Percentiles rank a stretch among this genome's conserved stretches.
Evolutionary conservation across 2,113 vertebrate genomes (phyloP).

Genomic region (Talpa occidentalis): DNA sequence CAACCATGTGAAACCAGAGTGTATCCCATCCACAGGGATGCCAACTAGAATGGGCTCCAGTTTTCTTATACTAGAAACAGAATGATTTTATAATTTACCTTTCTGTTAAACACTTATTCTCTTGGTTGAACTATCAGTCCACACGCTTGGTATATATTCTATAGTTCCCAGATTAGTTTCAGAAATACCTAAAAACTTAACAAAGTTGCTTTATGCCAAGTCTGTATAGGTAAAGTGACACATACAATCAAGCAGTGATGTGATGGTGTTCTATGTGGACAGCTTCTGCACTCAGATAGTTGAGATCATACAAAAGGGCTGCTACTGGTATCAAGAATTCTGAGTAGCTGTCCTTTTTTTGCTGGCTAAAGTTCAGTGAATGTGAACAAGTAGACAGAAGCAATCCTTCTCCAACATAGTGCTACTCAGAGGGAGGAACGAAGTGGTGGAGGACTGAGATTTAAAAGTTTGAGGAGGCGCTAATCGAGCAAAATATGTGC

Average conservation of each 20-base stretch:
- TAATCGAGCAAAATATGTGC: not conserved
- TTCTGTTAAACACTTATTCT: not conserved
- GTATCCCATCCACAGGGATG: not conserved
- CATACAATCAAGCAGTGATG: not conserved
- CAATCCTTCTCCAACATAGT: not conserved
- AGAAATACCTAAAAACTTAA: not conserved
- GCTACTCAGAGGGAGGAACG: not conserved
- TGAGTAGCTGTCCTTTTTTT: not conserved
- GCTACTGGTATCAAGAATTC: not conserved
- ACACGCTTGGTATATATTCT: not conserved
- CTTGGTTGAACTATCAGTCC: not conserved
- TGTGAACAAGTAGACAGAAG: not conserved
- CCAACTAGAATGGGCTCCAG: not conserved
- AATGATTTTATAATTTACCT: not conserved
- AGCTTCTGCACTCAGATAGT: not conserved
- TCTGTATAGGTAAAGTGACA: not conserved
- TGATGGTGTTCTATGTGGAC: not conserved
- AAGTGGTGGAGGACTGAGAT: not conserved
- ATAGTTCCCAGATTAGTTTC: not conserved
- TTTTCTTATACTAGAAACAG: not conserved
- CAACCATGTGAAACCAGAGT: not conserved
- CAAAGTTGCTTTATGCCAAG: not conserved
- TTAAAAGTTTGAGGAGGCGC: not conserved
- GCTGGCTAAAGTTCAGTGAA: not conserved
- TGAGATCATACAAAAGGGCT: not conserved